These are phyloP conservation scores for Noctua fimbriata DNA, from an alignment of 2,888 invertebrate species.

Conservation along the genomic window DNA sequence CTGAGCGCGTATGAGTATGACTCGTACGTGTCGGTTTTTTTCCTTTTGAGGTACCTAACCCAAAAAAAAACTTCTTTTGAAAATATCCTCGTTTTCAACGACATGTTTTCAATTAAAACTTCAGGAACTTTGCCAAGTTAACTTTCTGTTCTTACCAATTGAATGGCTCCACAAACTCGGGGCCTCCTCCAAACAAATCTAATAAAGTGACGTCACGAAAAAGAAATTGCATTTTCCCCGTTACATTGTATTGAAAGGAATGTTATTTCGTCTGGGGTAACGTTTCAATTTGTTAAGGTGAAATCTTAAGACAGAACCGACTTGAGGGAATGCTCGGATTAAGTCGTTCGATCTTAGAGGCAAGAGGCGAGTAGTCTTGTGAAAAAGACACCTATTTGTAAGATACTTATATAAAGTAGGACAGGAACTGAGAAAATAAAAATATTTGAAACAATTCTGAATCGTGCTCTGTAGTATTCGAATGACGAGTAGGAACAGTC, in stretches of 20 bases:
- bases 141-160: slow-evolving; percentile 3
- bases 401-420: not conserved
- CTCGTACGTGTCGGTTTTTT: no score
- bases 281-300: slow-evolving; percentile 63
- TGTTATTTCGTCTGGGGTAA: slow-evolving; percentile 59
- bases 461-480: not conserved
- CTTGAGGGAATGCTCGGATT: slow-evolving; percentile 19
- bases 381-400: no score
- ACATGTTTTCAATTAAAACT: not conserved
- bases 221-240: slow-evolving; percentile 65
- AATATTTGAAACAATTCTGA: not conserved
- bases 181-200: slow-evolving; percentile 66
- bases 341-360: slow-evolving; percentile 11
- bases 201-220: slow-evolving; percentile 67
- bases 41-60: not conserved
- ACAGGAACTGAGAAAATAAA: not conserved
- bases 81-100: not conserved
- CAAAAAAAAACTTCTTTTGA: not conserved
- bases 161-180: slow-evolving; percentile 19
- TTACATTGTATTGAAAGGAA: slow-evolving; percentile 62
- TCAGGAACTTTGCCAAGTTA: not conserved
- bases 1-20: no score
- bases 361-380: not conserved
- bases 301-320: slow-evolving; percentile 34
- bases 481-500: not conserved